Evolutionary conservation across 2,797 vertebrate species (phyloP).

Genomic region (Borostomias antarcticus): DNA sequence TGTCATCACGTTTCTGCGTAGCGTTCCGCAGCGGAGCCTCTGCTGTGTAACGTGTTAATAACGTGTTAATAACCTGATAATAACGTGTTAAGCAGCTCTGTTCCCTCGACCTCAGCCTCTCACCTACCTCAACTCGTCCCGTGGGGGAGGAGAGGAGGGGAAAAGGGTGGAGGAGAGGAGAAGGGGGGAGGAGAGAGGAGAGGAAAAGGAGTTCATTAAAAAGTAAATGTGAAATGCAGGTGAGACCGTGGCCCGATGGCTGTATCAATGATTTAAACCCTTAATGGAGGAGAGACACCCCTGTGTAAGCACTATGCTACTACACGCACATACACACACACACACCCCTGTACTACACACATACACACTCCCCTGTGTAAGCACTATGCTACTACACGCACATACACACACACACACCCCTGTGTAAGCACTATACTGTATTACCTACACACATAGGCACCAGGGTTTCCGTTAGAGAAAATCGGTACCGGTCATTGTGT

Average conservation of each 20-base stretch:
- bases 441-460: conserved; percentile 8
- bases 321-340: conserved; percentile 6
- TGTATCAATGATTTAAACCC: conserved; percentile 73
- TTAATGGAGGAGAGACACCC: conserved; percentile 64
- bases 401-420: conserved; percentile 18
- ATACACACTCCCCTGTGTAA: conserved; percentile 36
- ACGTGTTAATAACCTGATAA: too few relatives aligned
- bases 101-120: conserved; percentile 37
- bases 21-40: neutral
- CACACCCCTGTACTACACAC: conserved; percentile 12
- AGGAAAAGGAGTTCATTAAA: conserved; percentile 63
- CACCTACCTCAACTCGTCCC: conserved; percentile 30
- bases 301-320: conserved; percentile 42
- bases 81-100: conserved; percentile 34
- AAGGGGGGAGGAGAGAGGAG: neutral
- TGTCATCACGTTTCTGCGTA: conserved; percentile 11
- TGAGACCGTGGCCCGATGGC: conserved; percentile 22
- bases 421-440: conserved; percentile 30
- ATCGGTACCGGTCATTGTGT: too few relatives aligned
- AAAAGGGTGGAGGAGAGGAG: too few relatives aligned
- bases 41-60: conserved; percentile 7
- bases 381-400: conserved; percentile 31
- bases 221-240: conserved; percentile 69
- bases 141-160: too few relatives aligned
- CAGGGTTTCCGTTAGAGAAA: neutral